Conservation (phyloP, 2,113 vertebrate genomes). For the Rhodinocichla rosea region DNA sequence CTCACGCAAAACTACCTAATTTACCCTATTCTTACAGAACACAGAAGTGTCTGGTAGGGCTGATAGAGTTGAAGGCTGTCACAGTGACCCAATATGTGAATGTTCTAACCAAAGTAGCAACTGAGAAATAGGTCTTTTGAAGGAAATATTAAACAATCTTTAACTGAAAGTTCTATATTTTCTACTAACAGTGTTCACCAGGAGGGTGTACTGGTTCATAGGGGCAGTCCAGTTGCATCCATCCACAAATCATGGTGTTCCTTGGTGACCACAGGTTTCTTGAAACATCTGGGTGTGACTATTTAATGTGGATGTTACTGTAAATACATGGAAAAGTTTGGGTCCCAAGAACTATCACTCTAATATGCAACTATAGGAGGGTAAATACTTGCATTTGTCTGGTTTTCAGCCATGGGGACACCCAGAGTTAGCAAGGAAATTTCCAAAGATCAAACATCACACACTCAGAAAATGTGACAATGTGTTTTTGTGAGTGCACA, state of each 20-base stretch:
- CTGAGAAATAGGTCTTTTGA: neutral
- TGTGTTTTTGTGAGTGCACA: neutral
- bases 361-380: neutral
- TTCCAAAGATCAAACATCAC: neutral
- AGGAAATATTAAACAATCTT: neutral
- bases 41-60: neutral
- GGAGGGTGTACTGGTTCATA: neutral
- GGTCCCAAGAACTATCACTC: neutral
- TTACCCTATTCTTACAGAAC: neutral
- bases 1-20: neutral
- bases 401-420: neutral
- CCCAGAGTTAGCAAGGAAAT: neutral
- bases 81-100: neutral
- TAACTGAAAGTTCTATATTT: neutral
- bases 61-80: neutral
- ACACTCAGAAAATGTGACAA: neutral
- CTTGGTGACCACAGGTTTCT: neutral
- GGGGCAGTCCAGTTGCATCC: neutral
- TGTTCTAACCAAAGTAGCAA: neutral
- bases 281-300: neutral
- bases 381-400: neutral
- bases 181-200: neutral
- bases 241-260: neutral
- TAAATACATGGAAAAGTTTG: neutral
- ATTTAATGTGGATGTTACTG: neutral